phyloP scores from a whole-genome alignment of 2,888 invertebrate species.

The Lochmaea capreae region DNA sequence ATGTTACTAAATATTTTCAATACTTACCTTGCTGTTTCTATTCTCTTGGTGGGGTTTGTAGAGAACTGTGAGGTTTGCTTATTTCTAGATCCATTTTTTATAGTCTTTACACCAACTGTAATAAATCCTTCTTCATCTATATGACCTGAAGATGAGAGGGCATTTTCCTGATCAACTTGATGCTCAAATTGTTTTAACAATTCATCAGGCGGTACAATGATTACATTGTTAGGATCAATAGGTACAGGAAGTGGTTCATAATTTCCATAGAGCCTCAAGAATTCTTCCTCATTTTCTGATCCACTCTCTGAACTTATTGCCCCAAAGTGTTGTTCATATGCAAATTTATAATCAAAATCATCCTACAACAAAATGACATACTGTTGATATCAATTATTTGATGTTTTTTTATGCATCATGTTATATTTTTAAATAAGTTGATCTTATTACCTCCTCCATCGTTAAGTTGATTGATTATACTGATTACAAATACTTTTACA shows the following conservation, averaged over 20 bases:
- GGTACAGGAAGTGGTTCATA: slow-evolving; percentile 1
- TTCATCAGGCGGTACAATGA: background rate
- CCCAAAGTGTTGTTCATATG: background rate
- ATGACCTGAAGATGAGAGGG: background rate
- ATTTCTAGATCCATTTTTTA: background rate
- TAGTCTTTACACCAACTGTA: background rate
- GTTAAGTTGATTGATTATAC: no score
- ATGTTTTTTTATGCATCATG: no score
- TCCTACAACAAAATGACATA: background rate
- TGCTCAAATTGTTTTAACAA: background rate
- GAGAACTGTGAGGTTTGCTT: background rate
- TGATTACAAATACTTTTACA: no score
- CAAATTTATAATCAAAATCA: background rate
- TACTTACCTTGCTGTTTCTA: background rate
- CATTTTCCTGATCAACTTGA: background rate
- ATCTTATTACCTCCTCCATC: no score
- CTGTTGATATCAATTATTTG: no score
- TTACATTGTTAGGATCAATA: background rate
- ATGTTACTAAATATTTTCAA: background rate
- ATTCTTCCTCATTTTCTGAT: background rate
- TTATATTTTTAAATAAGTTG: no score
- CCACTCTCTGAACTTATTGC: background rate
- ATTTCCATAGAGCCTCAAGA: background rate
- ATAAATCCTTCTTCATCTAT: background rate
- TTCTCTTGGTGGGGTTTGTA: background rate